Percentiles rank a stretch among this genome's conserved stretches.
phyloP scores from a whole-genome alignment of 2,797 vertebrate genomes.

The Lithobates sylvaticus region DNA sequence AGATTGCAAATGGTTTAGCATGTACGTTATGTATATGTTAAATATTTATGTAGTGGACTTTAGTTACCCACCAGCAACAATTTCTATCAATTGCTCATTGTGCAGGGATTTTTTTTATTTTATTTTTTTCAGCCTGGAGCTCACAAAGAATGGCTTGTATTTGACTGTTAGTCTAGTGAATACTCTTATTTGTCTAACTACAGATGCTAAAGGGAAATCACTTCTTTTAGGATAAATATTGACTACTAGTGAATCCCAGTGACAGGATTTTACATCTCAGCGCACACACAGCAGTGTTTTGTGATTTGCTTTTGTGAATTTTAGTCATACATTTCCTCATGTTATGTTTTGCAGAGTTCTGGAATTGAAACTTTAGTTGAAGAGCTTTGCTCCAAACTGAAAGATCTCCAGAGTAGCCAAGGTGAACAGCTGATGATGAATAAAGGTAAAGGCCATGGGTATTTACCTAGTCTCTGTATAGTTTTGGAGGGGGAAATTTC shows the following conservation, averaged over 20 bases:
- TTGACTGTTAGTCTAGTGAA: neutral
- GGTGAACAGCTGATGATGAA: slow-evolving; percentile 74
- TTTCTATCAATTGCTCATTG: neutral
- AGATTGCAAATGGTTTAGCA: too few species aligned
- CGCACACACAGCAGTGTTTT: too few species aligned
- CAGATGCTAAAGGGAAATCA: neutral
- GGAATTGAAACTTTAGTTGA: slow-evolving; percentile 98
- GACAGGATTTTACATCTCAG: too few species aligned
- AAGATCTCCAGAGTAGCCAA: slow-evolving; percentile 98
- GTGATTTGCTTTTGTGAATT: too few species aligned
- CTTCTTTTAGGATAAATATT: too few species aligned
- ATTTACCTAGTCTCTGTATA: too few species aligned
- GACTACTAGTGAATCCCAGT: too few species aligned
- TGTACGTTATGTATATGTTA: neutral
- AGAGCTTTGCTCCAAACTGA: slow-evolving; percentile 98
- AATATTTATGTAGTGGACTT: neutral
- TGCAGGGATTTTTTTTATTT: neutral
- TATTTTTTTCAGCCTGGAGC: neutral
- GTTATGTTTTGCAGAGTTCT: slow-evolving; percentile 84
- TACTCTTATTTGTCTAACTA: neutral
- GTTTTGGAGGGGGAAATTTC: too few species aligned
- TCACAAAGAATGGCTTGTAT: slow-evolving; percentile 1
- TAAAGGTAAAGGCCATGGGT: slow-evolving; percentile 37
- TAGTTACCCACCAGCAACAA: too few species aligned
- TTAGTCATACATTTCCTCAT: too few species aligned